phyloP scores from a whole-genome alignment of 2,797 vertebrate species.

The Morus bassanus region DNA sequence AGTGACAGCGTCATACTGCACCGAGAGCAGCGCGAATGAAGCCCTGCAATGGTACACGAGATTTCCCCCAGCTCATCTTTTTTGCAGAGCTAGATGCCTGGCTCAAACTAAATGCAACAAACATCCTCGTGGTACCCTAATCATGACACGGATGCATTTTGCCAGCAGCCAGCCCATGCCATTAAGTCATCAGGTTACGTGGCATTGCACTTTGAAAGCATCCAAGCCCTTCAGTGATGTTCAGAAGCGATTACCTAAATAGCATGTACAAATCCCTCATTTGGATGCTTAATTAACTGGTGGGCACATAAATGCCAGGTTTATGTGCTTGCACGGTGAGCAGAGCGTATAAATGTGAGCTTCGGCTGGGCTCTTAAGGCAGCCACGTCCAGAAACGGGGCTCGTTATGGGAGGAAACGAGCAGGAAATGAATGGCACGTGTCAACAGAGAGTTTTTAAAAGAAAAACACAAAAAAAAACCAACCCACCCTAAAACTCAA shows the following conservation, averaged over 20 bases:
- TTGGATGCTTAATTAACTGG: neutral
- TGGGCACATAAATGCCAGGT: neutral
- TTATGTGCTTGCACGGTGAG: neutral
- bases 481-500: neutral
- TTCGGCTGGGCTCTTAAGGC: neutral
- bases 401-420: neutral
- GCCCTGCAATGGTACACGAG: neutral
- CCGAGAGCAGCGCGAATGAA: neutral
- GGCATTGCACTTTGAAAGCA: rapidly evolving
- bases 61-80: neutral
- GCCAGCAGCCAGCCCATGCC: neutral
- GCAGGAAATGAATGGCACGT: neutral
- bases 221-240: neutral
- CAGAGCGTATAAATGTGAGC: neutral
- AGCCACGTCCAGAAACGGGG: neutral
- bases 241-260: neutral
- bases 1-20: neutral
- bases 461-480: neutral
- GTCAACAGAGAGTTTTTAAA: neutral
- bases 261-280: neutral
- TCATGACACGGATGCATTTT: neutral
- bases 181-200: neutral
- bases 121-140: neutral
- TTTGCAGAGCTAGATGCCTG: neutral
- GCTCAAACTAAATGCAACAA: neutral